Conservation (phyloP, 2,888 invertebrate genomes). For the Phalera bucephala region DNA sequence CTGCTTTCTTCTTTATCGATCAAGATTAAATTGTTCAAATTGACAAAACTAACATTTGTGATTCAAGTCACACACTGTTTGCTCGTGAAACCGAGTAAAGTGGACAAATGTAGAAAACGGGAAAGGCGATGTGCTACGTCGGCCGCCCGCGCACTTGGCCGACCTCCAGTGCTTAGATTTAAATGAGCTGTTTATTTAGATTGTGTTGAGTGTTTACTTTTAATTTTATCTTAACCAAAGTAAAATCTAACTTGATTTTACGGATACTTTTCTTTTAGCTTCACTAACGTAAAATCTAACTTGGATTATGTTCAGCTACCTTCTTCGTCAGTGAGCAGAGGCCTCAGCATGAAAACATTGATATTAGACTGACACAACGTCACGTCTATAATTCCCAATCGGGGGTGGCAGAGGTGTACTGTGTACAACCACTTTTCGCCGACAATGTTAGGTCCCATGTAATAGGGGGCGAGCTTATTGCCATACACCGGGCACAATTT, state of each 20-base stretch:
- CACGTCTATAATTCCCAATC: too few relatives aligned
- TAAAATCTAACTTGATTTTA: background rate
- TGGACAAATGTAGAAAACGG: conserved; percentile 65
- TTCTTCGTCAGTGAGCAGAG: too few relatives aligned
- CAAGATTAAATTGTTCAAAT: conserved; percentile 31
- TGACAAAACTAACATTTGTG: conserved; percentile 58
- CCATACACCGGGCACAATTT: too few relatives aligned
- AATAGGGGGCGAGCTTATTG: too few relatives aligned
- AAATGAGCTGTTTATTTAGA: conserved; percentile 62
- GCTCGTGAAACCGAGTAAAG: conserved; percentile 69
- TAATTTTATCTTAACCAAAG: background rate
- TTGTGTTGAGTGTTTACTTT: conserved; percentile 14
- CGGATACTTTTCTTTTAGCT: too few relatives aligned
- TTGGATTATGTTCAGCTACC: background rate
- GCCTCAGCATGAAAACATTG: too few relatives aligned
- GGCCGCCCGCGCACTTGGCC: conserved; percentile 55
- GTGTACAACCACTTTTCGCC: too few relatives aligned
- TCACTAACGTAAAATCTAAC: background rate
- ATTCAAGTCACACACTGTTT: conserved; percentile 58
- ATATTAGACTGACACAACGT: too few relatives aligned
- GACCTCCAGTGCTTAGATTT: conserved; percentile 65
- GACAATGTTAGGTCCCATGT: too few relatives aligned
- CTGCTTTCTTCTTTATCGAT: background rate
- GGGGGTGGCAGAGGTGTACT: too few relatives aligned
- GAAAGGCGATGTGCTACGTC: conserved; percentile 27